phyloP scores from a whole-genome alignment of 2,888 invertebrate genomes.

The Elegia similella region DNA sequence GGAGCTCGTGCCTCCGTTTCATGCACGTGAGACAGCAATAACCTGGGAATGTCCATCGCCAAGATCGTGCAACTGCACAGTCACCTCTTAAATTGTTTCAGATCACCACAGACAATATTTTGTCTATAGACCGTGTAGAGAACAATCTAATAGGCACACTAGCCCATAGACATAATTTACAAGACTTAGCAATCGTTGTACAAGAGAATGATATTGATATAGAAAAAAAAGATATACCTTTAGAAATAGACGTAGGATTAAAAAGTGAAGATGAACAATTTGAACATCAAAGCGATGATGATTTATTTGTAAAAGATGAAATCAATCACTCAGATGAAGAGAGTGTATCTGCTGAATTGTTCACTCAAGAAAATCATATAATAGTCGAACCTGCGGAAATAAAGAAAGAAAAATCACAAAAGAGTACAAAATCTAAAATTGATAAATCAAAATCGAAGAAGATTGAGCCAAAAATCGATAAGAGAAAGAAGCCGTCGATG shows the following conservation, averaged over 20 bases:
- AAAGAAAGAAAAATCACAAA: background rate
- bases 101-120: conserved; percentile 8
- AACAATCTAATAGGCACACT: conserved; percentile 1
- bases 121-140: background rate
- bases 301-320: background rate
- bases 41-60: too few species aligned
- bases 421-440: background rate
- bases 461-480: background rate
- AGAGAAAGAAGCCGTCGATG: background rate
- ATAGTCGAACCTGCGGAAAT: background rate
- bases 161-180: background rate
- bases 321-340: background rate
- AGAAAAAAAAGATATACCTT: background rate
- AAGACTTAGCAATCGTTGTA: background rate
- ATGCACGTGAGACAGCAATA: too few species aligned
- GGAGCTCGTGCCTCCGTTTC: too few species aligned
- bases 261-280: background rate
- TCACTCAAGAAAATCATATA: background rate
- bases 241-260: background rate
- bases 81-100: background rate
- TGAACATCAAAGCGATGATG: background rate
- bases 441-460: conserved; percentile 1
- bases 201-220: background rate
- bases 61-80: too few species aligned
- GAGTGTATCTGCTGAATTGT: background rate